Conservation (phyloP, 2,113 vertebrate genomes). For the Gymnocephalus cernua region DNA sequence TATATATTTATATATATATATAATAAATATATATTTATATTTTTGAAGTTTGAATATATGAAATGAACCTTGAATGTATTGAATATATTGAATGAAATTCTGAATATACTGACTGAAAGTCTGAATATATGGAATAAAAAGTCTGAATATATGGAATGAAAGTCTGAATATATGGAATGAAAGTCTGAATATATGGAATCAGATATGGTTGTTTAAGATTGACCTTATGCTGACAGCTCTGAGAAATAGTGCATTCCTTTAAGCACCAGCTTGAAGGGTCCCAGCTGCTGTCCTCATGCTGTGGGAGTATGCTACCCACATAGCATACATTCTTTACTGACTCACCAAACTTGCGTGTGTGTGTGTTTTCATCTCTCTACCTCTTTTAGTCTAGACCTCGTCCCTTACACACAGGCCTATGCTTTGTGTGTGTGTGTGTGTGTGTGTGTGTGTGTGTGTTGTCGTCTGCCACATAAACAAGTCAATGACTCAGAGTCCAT, state of each 20-base stretch:
- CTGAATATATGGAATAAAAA: too few species aligned
- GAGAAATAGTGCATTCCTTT: constrained; percentile 53
- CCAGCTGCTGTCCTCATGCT: constrained; percentile 71
- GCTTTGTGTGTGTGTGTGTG: too few species aligned
- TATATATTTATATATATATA: too few species aligned
- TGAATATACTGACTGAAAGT: too few species aligned
- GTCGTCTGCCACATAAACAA: constrained; percentile 62
- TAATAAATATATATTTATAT: too few species aligned
- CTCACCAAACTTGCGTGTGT: constrained; percentile 64
- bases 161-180: too few species aligned
- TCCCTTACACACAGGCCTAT: background rate
- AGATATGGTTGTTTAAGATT: constrained; percentile 12
- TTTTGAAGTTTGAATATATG: too few species aligned
- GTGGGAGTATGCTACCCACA: constrained; percentile 26
- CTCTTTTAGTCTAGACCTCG: constrained; percentile 27
- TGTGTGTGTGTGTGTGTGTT: background rate
- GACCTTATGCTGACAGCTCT: constrained; percentile 36
- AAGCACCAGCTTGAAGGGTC: constrained; percentile 69
- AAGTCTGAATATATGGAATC: too few species aligned
- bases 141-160: too few species aligned
- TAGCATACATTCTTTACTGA: constrained; percentile 77
- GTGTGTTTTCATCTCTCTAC: constrained; percentile 32
- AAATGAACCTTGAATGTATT: too few species aligned
- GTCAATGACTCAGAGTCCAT: constrained; percentile 63
- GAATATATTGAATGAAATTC: too few species aligned